phyloP scores from a whole-genome alignment of 2,113 vertebrate species.

The Glaucomys volans region DNA sequence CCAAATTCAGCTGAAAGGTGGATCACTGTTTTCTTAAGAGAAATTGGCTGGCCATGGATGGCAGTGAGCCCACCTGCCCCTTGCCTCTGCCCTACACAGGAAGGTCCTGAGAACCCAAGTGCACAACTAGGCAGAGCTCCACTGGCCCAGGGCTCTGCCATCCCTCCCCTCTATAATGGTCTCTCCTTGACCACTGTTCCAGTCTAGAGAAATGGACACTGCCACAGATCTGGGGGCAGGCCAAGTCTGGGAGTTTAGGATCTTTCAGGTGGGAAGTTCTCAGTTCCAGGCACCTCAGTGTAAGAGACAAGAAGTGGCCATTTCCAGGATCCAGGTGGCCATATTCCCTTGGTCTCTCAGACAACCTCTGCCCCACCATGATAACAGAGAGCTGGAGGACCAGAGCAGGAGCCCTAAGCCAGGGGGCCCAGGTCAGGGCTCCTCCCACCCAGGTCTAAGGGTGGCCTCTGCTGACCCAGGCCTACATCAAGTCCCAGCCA shows the following conservation, averaged over 20 bases:
- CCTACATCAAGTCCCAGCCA: background rate
- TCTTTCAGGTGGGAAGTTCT: background rate
- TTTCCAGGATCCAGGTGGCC: background rate
- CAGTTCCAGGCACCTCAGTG: background rate
- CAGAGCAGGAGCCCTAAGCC: background rate
- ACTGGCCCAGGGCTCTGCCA: fast-evolving
- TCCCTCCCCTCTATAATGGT: fast-evolving
- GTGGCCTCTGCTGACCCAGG: background rate
- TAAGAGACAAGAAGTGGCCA: background rate
- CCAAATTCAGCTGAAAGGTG: background rate
- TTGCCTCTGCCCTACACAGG: too few species aligned
- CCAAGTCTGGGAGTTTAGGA: background rate
- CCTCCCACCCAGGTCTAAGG: background rate
- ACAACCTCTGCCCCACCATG: too few species aligned
- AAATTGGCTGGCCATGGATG: background rate
- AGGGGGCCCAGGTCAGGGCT: background rate
- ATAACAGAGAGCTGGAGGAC: background rate
- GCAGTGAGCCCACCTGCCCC: background rate
- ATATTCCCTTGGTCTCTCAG: background rate
- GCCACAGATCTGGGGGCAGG: background rate
- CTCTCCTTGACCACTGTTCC: background rate
- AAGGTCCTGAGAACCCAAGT: background rate
- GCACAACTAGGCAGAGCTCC: too few species aligned
- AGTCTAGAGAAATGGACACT: background rate
- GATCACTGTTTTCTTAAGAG: background rate